Percentiles rank a stretch among this genome's conserved stretches.
These are phyloP conservation scores for Paramacrobiotus metropolitanus DNA, from an alignment of 1,140 invertebrate species.

Conservation along the genomic window DNA sequence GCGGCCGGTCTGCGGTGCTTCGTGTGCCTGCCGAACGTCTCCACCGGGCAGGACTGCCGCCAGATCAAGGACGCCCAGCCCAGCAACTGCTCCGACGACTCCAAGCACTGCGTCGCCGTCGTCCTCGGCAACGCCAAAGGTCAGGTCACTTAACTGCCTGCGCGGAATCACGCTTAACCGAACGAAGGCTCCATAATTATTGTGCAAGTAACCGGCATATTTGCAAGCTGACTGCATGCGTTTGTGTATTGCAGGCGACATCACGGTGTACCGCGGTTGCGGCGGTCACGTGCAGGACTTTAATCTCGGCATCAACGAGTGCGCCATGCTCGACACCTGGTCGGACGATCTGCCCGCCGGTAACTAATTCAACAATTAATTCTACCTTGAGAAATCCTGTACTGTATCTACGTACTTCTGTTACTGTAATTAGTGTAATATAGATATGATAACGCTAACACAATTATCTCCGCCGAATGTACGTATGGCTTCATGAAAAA, in stretches of 20 bases:
- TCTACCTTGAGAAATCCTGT: background rate
- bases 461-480: no score
- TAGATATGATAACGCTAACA: no score
- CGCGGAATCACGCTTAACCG: no score
- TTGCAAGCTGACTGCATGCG: no score
- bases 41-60: background rate
- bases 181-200: no score
- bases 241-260: background rate
- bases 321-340: background rate
- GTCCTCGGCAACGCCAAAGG: background rate
- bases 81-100: background rate
- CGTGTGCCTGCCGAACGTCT: background rate
- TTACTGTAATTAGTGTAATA: no score
- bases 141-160: no score
- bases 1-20: background rate
- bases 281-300: background rate
- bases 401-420: background rate
- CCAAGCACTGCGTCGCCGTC: background rate
- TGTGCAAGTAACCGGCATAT: no score
- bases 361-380: background rate
- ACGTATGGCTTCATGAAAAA: no score
- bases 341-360: constrained; percentile 1
- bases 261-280: background rate
- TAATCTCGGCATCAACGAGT: background rate
- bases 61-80: background rate